Base-by-base conservation (phyloP, 1,140 invertebrate species). In the Papilio machaon region DNA sequence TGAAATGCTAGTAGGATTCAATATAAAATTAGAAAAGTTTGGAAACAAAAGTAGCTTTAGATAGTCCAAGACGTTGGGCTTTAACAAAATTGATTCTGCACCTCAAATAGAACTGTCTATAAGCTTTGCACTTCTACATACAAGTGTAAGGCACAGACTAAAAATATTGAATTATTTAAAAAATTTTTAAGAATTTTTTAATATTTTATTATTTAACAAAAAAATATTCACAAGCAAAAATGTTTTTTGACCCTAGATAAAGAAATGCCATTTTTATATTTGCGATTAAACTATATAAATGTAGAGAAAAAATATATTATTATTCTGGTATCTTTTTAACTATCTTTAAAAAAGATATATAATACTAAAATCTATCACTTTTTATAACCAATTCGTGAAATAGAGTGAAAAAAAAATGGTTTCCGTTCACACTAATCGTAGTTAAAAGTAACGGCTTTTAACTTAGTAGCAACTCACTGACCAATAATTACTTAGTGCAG, bases 31-130 rank as follows among this genome's bases (percentile, higher is more conserved):
- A 70, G 64, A 70, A 70, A 70, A 70, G 30, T 70, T 70, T 70
- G 64, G 13, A 52, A 23, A 38, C 49, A n/a, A 49, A 54, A n/a
- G 49, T 52, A 35, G 47, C 35, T 58, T 77, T 9, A 58, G 52
- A 38, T 58, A 17, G 23, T 17, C 23, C n/a, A 17, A n/a, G 74
- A 9, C 74, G 23, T 76, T 49, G 49, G 75, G 75, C 23, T 58
- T 58, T 77, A 23, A 77, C 19, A 38, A 35, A 77, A 77, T 77
- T 77, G 75, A 77, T 77, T 77, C 49, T 35, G n/a, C 49, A 35
- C 35, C 75, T 35, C 13, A 77, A 77, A 77, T 60, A 77, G 74
- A 52, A 35, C 11, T 9, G 19, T 47, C 47, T 77, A 43, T n/a
- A 60, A 43, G 30, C 35, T 30, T 0, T 52, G 17, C 64, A 70